phyloP scores from a whole-genome alignment of 2,113 vertebrate genomes.

The Donacobius atricapilla region DNA sequence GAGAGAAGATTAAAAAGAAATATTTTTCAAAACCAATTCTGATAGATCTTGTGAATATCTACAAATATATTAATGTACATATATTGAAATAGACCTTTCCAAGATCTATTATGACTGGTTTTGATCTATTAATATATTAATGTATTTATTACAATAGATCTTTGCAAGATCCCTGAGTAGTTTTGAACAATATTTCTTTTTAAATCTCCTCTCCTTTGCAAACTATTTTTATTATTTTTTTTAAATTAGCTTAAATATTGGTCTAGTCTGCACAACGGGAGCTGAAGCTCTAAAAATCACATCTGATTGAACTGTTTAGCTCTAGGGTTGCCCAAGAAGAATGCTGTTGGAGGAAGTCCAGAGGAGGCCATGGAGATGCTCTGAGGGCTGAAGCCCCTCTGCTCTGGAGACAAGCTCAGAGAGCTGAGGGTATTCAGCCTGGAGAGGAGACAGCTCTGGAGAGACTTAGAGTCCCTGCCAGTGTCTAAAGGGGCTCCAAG shows the following conservation, averaged over 20 bases:
- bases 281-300: background rate
- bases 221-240: background rate
- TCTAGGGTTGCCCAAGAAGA: background rate
- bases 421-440: background rate
- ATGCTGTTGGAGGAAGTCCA: background rate
- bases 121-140: background rate
- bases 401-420: background rate
- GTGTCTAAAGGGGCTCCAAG: background rate
- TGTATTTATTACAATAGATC: background rate
- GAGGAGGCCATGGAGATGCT: background rate
- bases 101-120: background rate
- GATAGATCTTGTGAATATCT: background rate
- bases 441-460: fast-evolving
- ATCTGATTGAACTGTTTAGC: background rate
- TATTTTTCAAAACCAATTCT: background rate
- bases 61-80: background rate
- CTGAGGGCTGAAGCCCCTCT: background rate
- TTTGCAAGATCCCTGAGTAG: background rate
- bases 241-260: background rate
- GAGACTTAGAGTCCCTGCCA: background rate
- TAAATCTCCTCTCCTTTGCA: background rate
- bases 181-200: background rate
- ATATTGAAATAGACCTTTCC: background rate
- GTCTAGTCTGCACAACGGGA: background rate
- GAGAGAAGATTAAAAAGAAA: background rate